phyloP scores from a whole-genome alignment of 1,140 invertebrate species.

The Asobara japonica region DNA sequence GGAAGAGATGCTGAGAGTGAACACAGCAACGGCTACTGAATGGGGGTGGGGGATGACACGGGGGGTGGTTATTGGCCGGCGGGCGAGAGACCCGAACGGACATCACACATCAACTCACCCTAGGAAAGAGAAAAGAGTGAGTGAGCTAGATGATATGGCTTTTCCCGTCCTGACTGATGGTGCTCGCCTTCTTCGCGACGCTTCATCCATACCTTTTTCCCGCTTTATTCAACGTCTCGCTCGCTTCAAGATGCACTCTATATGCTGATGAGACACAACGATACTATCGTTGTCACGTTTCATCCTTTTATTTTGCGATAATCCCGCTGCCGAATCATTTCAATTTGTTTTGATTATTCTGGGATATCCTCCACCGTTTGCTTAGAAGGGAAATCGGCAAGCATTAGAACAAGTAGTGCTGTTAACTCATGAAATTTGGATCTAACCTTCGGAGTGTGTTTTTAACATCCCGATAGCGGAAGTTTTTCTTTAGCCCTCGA shows the following conservation, averaged over 20 bases:
- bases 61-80: conserved; percentile 61
- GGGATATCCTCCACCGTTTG: too few species aligned
- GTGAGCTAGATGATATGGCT: conserved; percentile 7
- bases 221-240: conserved; percentile 39
- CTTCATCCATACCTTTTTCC: conserved; percentile 39
- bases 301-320: neutral
- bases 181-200: conserved; percentile 45
- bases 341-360: conserved; percentile 6
- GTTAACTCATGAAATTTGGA: too few species aligned
- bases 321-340: neutral
- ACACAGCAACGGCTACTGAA: neutral
- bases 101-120: conserved; percentile 52
- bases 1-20: neutral
- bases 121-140: neutral
- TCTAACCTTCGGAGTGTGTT: too few species aligned
- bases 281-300: conserved; percentile 34
- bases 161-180: conserved; percentile 61
- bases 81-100: conserved; percentile 58
- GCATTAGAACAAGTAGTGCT: too few species aligned
- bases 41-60: conserved; percentile 15
- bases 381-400: too few species aligned
- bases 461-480: too few species aligned
- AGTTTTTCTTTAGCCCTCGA: too few species aligned
- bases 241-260: conserved; percentile 50
- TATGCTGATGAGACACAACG: conserved; percentile 58